Evolutionary conservation across 2,113 vertebrate species (phyloP), one percentile per base, ranked within the genome.

Genomic region (Columba janthina): DNA sequence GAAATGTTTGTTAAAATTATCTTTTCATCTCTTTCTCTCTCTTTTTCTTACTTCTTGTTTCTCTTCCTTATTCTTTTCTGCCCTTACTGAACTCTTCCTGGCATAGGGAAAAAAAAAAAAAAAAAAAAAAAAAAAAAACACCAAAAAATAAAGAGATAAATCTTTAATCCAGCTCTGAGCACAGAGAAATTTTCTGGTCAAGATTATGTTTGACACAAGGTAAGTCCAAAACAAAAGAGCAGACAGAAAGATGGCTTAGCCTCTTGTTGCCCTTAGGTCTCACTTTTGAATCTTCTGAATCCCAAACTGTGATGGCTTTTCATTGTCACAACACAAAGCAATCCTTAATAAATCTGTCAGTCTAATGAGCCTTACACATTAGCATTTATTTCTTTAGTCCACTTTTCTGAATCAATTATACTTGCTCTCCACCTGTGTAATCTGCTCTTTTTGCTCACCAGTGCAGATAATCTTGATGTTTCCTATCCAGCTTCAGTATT

Each of bases 131-230:
- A n/a, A n/a, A n/a, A n/a, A n/a, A n/a, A n/a, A n/a, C n/a, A n/a
- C n/a, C n/a, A n/a, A n/a, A n/a, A n/a, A n/a, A n/a, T n/a, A 64
- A 58, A 67, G 51, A 6, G 2, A 89, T 81, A 87, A 81, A 87
- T 81, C 65, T 93, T 92, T 90, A 92, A 94, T 88, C 60, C 26
- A 42, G 0, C 89, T 89, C 80, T 64, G 48, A 75, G 24, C 19
- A 60, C 36, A 81, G 40, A 70, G n/a, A 94, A 31, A 65, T 85
- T 85, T 90, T 94, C 57, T 91, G 70, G 89, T 94, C 26, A 94
- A 28, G 11, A 44, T 91, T 72, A 64, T 3, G 0, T 46, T 88
- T 85, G 34, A 34, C 25, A 82, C 16, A 76, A 48, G 5, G 29
- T 81, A 87, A 84, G 36, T 70, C 38, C 44, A 65, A 84, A 97